phyloP scores from a whole-genome alignment of 2,888 invertebrate genomes.

The Omphaloscelis lunosa region DNA sequence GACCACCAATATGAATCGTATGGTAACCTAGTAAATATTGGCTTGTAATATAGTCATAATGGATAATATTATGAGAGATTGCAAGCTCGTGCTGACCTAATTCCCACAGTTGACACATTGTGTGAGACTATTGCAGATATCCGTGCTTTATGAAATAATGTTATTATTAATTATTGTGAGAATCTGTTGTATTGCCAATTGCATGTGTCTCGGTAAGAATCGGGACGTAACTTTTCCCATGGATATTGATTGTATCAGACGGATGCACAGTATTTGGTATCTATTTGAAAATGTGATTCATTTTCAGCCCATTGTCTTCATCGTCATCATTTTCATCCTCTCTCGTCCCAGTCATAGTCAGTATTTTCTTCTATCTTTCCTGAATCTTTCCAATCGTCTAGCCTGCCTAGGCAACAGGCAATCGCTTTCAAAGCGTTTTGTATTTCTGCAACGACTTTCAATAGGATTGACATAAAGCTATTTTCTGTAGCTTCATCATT shows the following conservation, averaged over 20 bases:
- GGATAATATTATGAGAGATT: constrained; percentile 27
- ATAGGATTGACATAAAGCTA: background rate
- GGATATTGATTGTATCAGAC: constrained; percentile 3
- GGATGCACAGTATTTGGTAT: background rate
- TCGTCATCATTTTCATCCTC: background rate
- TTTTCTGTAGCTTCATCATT: no score
- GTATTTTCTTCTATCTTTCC: background rate
- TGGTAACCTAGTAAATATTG: constrained; percentile 5
- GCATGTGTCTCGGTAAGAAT: constrained; percentile 7
- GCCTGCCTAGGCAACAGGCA: background rate
- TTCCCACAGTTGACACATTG: constrained; percentile 47
- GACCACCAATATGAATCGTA: background rate
- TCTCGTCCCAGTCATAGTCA: background rate
- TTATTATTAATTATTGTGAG: constrained; percentile 53
- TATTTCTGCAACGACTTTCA: background rate
- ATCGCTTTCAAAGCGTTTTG: background rate
- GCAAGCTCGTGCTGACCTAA: constrained; percentile 28
- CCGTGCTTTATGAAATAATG: constrained; percentile 35
- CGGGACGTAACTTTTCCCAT: constrained; percentile 14
- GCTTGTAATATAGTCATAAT: constrained; percentile 7
- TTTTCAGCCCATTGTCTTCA: background rate
- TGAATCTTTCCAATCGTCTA: background rate
- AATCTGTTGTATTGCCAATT: constrained; percentile 21
- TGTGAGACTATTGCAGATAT: constrained; percentile 45
- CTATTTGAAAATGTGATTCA: background rate